Conservation (phyloP, 2,888 invertebrate species). For the Cheilosia urbana region DNA sequence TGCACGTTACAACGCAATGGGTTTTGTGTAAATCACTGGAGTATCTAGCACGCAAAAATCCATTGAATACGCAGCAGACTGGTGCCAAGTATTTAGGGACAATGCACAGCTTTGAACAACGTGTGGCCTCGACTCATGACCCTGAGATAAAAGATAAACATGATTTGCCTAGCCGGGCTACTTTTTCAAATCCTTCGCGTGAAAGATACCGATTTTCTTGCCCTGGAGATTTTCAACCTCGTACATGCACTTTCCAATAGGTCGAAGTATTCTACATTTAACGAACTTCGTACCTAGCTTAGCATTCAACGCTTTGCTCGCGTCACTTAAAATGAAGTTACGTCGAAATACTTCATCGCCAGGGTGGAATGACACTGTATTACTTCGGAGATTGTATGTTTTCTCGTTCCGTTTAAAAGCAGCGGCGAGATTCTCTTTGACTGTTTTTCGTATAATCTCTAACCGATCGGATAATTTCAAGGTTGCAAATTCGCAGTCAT, state of each 20-base stretch:
- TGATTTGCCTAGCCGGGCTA: slow-evolving; percentile 1
- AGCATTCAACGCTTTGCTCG: slow-evolving; percentile 19
- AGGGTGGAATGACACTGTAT: not conserved
- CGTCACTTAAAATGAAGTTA: slow-evolving; percentile 43
- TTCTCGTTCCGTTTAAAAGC: not conserved
- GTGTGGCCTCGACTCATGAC: slow-evolving; percentile 6
- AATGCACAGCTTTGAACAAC: not conserved
- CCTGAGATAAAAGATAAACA: not conserved
- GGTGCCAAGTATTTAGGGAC: not conserved
- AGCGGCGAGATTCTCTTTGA: no score
- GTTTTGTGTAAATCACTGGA: not conserved
- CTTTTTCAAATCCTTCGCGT: not conserved
- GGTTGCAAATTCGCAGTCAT: no score
- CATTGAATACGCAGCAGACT: not conserved
- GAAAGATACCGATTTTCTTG: not conserved
- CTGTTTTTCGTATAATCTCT: no score
- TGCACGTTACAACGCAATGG: no score
- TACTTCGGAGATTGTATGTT: no score
- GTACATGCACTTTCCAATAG: slow-evolving; percentile 34
- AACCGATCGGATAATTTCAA: no score
- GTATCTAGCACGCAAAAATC: not conserved
- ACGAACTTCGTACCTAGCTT: slow-evolving; percentile 45
- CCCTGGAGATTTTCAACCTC: slow-evolving; percentile 8
- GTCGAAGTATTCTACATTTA: slow-evolving; percentile 37
- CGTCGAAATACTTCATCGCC: slow-evolving; percentile 48